Evolutionary conservation across 2,888 invertebrate genomes (phyloP).

Genomic region (Griposia aprilina): DNA sequence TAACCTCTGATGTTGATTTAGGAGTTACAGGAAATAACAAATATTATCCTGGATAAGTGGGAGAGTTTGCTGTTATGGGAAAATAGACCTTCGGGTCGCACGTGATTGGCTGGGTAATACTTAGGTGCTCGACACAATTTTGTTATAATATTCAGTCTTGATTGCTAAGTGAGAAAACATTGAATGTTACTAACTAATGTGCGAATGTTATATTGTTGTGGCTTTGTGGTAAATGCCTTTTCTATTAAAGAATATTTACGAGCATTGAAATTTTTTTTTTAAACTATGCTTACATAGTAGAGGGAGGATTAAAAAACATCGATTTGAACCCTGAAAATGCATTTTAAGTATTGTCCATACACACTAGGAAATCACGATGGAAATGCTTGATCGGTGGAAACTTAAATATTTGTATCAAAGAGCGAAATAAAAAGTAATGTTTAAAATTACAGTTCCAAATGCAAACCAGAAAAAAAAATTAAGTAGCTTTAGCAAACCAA

Average conservation of each 20-base stretch:
- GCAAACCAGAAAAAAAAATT: neutral
- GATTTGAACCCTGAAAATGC: neutral
- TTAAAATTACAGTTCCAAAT: too few relatives aligned
- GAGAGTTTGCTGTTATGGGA: slow-evolving; percentile 11
- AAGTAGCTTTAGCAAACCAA: slow-evolving; percentile 26
- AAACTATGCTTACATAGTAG: neutral
- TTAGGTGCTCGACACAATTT: neutral
- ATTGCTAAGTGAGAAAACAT: neutral
- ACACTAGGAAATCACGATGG: neutral
- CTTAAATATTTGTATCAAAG: neutral
- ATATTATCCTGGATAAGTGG: slow-evolving; percentile 46
- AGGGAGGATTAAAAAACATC: neutral
- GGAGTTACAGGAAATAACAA: slow-evolving; percentile 46
- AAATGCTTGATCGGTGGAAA: neutral
- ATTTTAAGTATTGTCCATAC: neutral
- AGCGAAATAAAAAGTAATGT: neutral
- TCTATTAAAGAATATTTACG: neutral
- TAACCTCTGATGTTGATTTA: slow-evolving; percentile 44
- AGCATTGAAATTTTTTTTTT: neutral
- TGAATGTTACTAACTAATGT: too few relatives aligned
- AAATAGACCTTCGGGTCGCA: slow-evolving; percentile 1
- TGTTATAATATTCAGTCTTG: neutral
- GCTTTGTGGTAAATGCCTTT: neutral
- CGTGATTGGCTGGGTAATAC: neutral
- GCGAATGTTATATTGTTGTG: too few relatives aligned